Base-by-base conservation (phyloP, 2,113 vertebrate species). In the Tachuris rubrigastra region DNA sequence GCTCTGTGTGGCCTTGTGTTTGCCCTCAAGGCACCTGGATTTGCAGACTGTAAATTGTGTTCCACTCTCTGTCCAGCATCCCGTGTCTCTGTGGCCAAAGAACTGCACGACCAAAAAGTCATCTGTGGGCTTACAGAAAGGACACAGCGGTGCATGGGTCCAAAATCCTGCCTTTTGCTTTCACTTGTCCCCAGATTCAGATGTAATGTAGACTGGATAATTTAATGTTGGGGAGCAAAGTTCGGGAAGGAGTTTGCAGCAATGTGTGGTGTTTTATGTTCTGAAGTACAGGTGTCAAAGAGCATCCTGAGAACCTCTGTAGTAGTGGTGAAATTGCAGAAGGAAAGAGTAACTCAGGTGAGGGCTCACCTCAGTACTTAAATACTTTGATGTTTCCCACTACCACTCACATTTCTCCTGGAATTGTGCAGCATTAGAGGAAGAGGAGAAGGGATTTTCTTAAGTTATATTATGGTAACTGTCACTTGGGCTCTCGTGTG, bases 231-330 rank as follows among this genome's bases (percentile, higher is more conserved):
- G 39, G 79, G 41, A 82, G 6, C 53, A 55, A 27, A 44, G 58
- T 33, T 41, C 76, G 68, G 89, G 72, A 23, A 62, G 65, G 60
- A 59, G 22, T 6, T 33, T 23, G 80, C 60, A 80, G 39, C 25
- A 9, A 1, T 4, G 39, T 33, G 20, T 47, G 4, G 56, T 53
- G 47, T 23, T 46, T 1, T 0, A 0, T 37, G 20, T 35, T 35
- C 19, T 24, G 37, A 39, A 9, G 58, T 6, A 6, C 11, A 25
- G 6, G 53, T 12, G 33, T 56, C 41, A 30, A 47, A 46, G 60
- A 28, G 52, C 5, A 8, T 14, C 62, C 52, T 8, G 35, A 16
- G 37, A 12, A 23, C 33, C 41, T 60, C 37, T 3, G 14, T 31
- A n/a, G 31, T 0, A 35, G 14, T 13, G 24, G 5, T 27, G 44